Evolutionary conservation across 2,113 vertebrate genomes (phyloP).

Genomic region (Sus scrofa): T2T-Sscrofa CM000812.6:52376501-52377000

Average conservation of each 20-base stretch:
- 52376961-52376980: not conserved
- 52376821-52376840: too few relatives aligned
- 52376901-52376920: not conserved
- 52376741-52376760: too few relatives aligned
- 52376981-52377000: slow-evolving; percentile 46
- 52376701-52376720: too few relatives aligned
- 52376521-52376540: slow-evolving; percentile 8
- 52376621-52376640: not conserved
- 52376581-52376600: not conserved
- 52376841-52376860: too few relatives aligned
- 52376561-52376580: not conserved
- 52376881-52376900: not conserved
- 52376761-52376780: too few relatives aligned
- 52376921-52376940: not conserved
- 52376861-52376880: too few relatives aligned
- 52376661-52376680: too few relatives aligned
- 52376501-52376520: not conserved
- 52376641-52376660: too few relatives aligned
- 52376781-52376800: too few relatives aligned
- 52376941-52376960: not conserved
- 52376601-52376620: not conserved
- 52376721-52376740: too few relatives aligned
- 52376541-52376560: not conserved
- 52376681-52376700: too few relatives aligned
- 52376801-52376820: too few relatives aligned